Percentiles rank a stretch among this genome's conserved stretches.
Evolutionary conservation across 2,888 invertebrate species (phyloP).

Genomic region (Zygothrica quintamaculata): DNA sequence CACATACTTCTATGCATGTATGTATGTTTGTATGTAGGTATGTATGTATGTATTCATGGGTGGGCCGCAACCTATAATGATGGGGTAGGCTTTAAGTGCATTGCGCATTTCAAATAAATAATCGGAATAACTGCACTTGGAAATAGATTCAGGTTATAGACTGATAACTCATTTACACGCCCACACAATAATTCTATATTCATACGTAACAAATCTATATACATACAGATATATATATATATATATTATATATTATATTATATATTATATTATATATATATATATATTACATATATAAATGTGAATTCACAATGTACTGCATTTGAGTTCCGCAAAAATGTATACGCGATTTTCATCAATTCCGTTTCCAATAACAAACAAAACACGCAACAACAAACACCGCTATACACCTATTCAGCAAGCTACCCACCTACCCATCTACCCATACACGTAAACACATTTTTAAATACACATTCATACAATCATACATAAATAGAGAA

Average conservation of each 20-base stretch:
- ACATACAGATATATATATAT: no score
- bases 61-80: conserved; percentile 40
- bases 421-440: conserved; percentile 37
- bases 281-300: no score
- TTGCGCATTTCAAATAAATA: conserved; percentile 43
- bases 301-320: conserved; percentile 32
- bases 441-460: conserved; percentile 14
- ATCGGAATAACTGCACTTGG: conserved; percentile 16
- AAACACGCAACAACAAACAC: conserved; percentile 51
- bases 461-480: conserved; percentile 11
- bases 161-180: conserved; percentile 53
- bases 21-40: conserved; percentile 6
- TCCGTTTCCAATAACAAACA: conserved; percentile 71
- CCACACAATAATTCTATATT: conserved; percentile 35
- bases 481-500: conserved; percentile 37
- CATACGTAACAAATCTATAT: no score
- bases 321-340: conserved; percentile 67
- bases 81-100: conserved; percentile 47
- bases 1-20: conserved; percentile 2
- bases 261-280: no score
- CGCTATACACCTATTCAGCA: conserved; percentile 31
- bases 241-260: no score
- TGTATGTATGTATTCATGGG: conserved; percentile 11
- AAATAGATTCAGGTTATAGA: conserved; percentile 7
- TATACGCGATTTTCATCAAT: conserved; percentile 65